Percentiles rank a stretch among this genome's conserved stretches.
These are phyloP conservation scores for Ferdinandea cuprea DNA, from an alignment of 2,888 invertebrate species.

Conservation along the genomic window DNA sequence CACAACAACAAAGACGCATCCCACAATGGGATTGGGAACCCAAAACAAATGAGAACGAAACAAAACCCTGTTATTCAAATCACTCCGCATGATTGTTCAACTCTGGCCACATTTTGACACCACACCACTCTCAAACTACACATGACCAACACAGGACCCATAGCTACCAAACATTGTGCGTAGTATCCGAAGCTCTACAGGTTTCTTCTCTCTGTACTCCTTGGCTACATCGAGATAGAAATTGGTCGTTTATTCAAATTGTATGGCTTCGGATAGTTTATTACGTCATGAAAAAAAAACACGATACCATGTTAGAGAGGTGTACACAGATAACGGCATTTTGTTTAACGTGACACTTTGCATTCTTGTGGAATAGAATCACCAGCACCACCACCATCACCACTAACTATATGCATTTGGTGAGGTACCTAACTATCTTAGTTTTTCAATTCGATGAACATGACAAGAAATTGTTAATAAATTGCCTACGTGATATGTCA, in stretches of 20 bases:
- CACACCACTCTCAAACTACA: constrained; percentile 3
- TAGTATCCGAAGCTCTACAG: constrained; percentile 32
- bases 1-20: constrained; percentile 16
- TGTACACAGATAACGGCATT: constrained; percentile 67
- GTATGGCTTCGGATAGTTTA: constrained; percentile 68
- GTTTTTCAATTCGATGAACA: constrained; percentile 59
- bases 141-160: constrained; percentile 10
- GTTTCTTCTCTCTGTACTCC: constrained; percentile 1
- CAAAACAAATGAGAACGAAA: constrained; percentile 55
- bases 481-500: constrained; percentile 69
- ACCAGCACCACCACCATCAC: too few relatives aligned
- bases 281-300: constrained; percentile 56
- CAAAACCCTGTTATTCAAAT: constrained; percentile 61
- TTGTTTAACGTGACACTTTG: constrained; percentile 73
- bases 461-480: constrained; percentile 65
- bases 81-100: constrained; percentile 35
- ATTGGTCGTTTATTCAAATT: constrained; percentile 69
- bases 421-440: neutral
- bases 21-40: constrained; percentile 41
- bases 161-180: neutral
- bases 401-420: constrained; percentile 36
- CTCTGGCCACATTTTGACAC: constrained; percentile 22
- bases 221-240: constrained; percentile 26
- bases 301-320: constrained; percentile 45
- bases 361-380: constrained; percentile 61